Evolutionary conservation across 2,797 vertebrate genomes (phyloP).

Genomic region (Otolemur crassicaudatus): DNA sequence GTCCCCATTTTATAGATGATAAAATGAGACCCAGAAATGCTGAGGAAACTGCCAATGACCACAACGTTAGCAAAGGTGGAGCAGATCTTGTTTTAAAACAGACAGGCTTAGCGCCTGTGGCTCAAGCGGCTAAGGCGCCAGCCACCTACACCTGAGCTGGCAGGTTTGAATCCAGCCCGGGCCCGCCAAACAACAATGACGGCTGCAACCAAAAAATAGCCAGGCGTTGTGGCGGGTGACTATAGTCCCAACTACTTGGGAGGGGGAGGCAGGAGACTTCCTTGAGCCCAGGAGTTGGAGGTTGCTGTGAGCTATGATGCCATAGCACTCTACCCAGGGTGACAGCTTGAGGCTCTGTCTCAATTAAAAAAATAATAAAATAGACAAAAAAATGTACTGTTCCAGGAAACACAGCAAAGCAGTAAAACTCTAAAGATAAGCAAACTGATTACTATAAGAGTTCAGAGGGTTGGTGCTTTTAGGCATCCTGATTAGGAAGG

Average conservation of each 20-base stretch:
- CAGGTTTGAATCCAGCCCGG: too few relatives aligned
- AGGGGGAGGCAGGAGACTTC: too few relatives aligned
- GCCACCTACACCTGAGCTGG: too few relatives aligned
- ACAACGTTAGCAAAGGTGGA: neutral
- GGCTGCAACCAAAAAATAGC: too few relatives aligned
- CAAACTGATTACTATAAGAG: neutral
- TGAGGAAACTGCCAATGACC: neutral
- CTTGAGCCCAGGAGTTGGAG: too few relatives aligned
- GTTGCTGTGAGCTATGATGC: too few relatives aligned
- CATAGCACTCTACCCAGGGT: too few relatives aligned
- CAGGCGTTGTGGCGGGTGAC: too few relatives aligned
- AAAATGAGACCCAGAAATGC: constrained; percentile 3
- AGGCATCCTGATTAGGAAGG: neutral
- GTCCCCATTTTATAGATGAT: neutral
- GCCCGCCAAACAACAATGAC: too few relatives aligned
- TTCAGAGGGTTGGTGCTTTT: neutral
- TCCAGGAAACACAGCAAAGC: neutral
- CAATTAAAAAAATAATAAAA: neutral
- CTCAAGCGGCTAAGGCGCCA: too few relatives aligned
- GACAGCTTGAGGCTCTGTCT: too few relatives aligned
- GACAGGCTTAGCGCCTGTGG: neutral
- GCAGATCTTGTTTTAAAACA: neutral
- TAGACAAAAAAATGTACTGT: neutral
- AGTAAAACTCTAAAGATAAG: neutral
- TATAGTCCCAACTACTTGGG: too few relatives aligned